phyloP scores from a whole-genome alignment of 1,140 invertebrate genomes.

The Drosophila auraria region DNA sequence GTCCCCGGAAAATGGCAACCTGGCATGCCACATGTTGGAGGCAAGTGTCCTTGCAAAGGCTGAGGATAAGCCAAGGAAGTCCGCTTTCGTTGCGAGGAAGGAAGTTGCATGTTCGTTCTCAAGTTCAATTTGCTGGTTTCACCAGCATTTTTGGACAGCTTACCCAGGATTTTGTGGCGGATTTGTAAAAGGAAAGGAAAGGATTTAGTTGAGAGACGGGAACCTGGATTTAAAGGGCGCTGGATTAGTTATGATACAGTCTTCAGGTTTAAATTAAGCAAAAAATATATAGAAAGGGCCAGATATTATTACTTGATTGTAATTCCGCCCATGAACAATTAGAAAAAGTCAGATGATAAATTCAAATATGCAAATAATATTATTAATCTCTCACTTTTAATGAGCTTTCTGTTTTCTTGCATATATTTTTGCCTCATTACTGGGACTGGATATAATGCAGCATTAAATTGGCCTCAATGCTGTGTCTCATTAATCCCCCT shows the following conservation, averaged over 20 bases:
- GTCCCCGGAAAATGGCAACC: slow-evolving; percentile 63
- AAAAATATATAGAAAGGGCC: not conserved
- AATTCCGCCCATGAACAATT: too few relatives aligned
- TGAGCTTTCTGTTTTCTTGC: not conserved
- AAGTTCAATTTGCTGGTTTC: slow-evolving; percentile 72
- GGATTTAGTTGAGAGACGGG: not conserved
- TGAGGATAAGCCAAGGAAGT: slow-evolving; percentile 56
- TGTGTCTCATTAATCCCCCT: not conserved
- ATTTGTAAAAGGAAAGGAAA: not conserved
- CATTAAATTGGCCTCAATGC: not conserved
- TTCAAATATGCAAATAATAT: not conserved
- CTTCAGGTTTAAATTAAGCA: not conserved
- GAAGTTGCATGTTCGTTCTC: slow-evolving; percentile 71
- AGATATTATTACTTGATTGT: not conserved
- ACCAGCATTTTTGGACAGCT: slow-evolving; percentile 45
- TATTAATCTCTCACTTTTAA: not conserved
- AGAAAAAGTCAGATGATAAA: not conserved
- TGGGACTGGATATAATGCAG: not conserved
- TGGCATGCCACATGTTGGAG: slow-evolving; percentile 57
- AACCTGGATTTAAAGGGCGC: not conserved
- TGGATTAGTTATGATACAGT: too few relatives aligned
- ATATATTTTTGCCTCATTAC: not conserved
- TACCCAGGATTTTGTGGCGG: not conserved
- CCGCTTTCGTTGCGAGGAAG: slow-evolving; percentile 33
- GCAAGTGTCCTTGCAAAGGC: slow-evolving; percentile 40